Evolutionary conservation across 2,797 vertebrate genomes (phyloP).

Genomic region (Scleropages formosus): DNA sequence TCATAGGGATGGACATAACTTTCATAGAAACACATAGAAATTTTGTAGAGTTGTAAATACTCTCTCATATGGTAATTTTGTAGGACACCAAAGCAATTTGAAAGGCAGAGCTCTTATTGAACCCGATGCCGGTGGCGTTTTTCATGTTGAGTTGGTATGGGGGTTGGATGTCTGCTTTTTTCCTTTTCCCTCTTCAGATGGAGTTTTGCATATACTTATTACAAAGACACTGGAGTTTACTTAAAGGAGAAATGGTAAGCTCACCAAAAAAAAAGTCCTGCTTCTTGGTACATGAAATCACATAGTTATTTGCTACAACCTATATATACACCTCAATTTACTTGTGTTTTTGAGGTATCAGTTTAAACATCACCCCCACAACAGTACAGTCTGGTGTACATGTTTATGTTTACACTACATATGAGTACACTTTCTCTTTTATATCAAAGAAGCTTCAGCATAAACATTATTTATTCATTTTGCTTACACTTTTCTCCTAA

Average conservation of each 20-base stretch:
- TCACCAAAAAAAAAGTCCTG: slow-evolving; percentile 41
- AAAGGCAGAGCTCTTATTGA: slow-evolving; percentile 68
- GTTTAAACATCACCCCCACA: too few relatives aligned
- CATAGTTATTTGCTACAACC: too few relatives aligned
- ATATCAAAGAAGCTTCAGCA: too few relatives aligned
- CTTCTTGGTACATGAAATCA: slow-evolving; percentile 24
- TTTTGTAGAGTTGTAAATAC: slow-evolving; percentile 86
- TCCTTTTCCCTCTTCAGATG: slow-evolving; percentile 51
- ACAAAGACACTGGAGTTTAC: slow-evolving; percentile 42
- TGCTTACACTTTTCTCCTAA: too few relatives aligned
- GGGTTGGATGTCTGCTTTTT: slow-evolving; percentile 37
- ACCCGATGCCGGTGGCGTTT: slow-evolving; percentile 56
- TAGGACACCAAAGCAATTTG: slow-evolving; percentile 77
- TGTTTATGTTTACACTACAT: too few relatives aligned
- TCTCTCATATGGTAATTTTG: slow-evolving; percentile 86
- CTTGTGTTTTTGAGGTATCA: too few relatives aligned
- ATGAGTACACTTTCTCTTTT: too few relatives aligned
- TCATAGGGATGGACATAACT: slow-evolving; percentile 84
- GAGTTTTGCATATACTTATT: slow-evolving; percentile 67
- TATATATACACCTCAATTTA: too few relatives aligned
- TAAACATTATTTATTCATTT: too few relatives aligned
- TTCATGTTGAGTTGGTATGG: slow-evolving; percentile 44
- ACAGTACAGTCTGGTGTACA: too few relatives aligned
- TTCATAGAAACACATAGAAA: slow-evolving; percentile 80
- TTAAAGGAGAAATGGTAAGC: slow-evolving; percentile 45